Conservation (phyloP, 2,113 vertebrate species). For the Gallinago media region DNA sequence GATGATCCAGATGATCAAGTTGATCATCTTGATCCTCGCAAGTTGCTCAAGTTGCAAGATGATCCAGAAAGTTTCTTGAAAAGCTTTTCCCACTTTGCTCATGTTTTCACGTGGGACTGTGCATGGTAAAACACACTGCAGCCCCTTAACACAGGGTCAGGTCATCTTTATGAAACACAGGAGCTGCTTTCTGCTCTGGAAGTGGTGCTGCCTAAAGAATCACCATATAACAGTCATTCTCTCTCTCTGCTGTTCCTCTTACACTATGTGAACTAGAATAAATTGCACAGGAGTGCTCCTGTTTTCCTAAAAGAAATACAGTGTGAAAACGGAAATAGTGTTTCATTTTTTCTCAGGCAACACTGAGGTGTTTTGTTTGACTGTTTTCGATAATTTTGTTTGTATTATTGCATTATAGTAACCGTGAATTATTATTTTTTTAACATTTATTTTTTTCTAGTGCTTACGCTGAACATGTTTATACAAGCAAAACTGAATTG, state of each 20-base stretch:
- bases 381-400: not conserved
- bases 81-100: not conserved
- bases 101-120: rapidly evolving
- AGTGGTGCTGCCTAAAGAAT: not conserved
- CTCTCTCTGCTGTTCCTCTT: not conserved
- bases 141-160: no score
- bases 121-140: rapidly evolving
- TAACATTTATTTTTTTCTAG: no score
- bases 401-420: not conserved
- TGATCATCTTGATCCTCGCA: no score
- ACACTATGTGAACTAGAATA: not conserved
- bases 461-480: rapidly evolving
- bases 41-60: not conserved
- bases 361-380: not conserved
- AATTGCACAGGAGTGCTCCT: not conserved
- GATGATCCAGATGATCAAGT: not conserved
- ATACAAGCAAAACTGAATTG: not conserved
- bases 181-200: not conserved
- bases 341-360: not conserved
- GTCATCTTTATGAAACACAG: no score
- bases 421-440: not conserved
- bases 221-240: not conserved
- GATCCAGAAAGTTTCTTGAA: not conserved
- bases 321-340: not conserved
- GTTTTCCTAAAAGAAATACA: not conserved